Evolutionary conservation across 2,888 invertebrate species (phyloP), one percentile per base, ranked within the genome.

Genomic region (Lepeophtheirus nordmannii): DNA sequence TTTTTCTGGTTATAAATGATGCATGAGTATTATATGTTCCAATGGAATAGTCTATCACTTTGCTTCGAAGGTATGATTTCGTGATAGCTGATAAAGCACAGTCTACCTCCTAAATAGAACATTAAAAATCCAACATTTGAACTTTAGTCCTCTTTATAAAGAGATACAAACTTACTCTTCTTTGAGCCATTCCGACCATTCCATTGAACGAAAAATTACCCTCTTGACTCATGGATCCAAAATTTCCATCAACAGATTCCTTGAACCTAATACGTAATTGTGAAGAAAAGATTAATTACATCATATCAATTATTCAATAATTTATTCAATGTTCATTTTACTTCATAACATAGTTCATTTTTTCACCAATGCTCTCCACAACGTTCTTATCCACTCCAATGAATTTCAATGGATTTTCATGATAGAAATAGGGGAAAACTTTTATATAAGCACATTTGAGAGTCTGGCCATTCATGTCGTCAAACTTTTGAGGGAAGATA

Each of bases 121-220:
- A 46, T n/a, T 5, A 46, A 46, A n/a, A 14, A 46, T 46, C 53
- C 14, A 5, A 5, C 5, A 46, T 46, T 46, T n/a, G 8, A 46
- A n/a, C 2, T 46, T 8, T 5, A 30, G 30, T 30, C 30, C 30
- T 5, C 30, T 30, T 30, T 30, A 30, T 7, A 30, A 30, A 5
- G 30, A 30, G 7, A 30, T 30, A 30, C 8, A 1, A 46, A 46
- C 53, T 46, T 46, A 46, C 53, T 17, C 17, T 46, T 8, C 53
- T 46, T 46, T 46, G 53, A 46, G 8, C 53, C 53, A 46, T 46
- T 46, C 53, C 53, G 17, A 46, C 53, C 53, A 46, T 46, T 46
- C 53, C 53, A 17, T 46, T 46, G 8, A 46, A 46, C 5, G 53
- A 46, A 46, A n/a, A n/a, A 46, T 46, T 46, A 46, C 53, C 17